Evolutionary conservation across 2,888 invertebrate species (phyloP).

Genomic region (Acrocyrtus sp.): DNA sequence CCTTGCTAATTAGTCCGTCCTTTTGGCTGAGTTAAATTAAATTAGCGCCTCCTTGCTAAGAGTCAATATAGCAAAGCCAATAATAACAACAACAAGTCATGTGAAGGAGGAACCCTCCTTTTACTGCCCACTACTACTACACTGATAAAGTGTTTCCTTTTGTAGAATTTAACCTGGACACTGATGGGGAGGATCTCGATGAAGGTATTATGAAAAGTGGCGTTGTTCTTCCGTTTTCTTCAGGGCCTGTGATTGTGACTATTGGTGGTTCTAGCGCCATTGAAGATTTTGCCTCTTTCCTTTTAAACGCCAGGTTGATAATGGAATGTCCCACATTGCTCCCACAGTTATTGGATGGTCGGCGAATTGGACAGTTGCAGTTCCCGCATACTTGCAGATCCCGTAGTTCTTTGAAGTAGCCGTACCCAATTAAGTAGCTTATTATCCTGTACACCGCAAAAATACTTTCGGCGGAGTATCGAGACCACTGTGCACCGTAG

Average conservation of each 20-base stretch:
- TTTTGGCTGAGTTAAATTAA: too few species aligned
- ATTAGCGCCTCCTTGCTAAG: neutral
- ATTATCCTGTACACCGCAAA: slow-evolving; percentile 41
- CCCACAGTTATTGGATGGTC: neutral
- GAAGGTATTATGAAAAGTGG: neutral
- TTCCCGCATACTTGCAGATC: neutral
- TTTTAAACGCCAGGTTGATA: slow-evolving; percentile 17
- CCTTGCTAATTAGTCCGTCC: too few species aligned
- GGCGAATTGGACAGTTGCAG: neutral
- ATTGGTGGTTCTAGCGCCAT: slow-evolving; percentile 14
- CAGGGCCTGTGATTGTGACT: slow-evolving; percentile 28
- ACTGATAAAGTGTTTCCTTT: too few species aligned
- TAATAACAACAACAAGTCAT: too few species aligned
- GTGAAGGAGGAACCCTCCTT: too few species aligned
- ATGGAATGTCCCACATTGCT: neutral
- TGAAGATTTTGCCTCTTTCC: slow-evolving; percentile 24
- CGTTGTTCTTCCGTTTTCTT: neutral
- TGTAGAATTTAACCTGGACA: too few species aligned
- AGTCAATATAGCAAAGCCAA: neutral
- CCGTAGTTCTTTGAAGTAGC: slow-evolving; percentile 17
- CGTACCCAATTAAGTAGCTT: slow-evolving; percentile 36
- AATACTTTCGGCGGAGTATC: slow-evolving; percentile 47
- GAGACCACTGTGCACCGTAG: slow-evolving; percentile 35
- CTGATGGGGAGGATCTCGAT: neutral
- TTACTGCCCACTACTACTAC: too few species aligned